These are phyloP conservation scores for Champsocephalus gunnari DNA, from an alignment of 2,797 vertebrate genomes.

Conservation along the genomic window DNA sequence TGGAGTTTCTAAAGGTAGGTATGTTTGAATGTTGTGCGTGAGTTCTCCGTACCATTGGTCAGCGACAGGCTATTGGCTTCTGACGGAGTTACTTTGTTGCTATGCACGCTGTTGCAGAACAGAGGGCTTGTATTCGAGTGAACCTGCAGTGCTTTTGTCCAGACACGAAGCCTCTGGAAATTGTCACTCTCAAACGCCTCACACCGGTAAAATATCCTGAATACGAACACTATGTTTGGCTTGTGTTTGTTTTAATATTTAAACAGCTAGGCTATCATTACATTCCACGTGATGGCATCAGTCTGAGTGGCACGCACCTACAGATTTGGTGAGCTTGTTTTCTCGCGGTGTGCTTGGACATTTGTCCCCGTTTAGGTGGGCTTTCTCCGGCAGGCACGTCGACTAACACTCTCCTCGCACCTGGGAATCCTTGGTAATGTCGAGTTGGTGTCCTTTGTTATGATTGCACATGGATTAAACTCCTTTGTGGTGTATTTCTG, in stretches of 20 bases:
- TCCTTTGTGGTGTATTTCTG: slow-evolving; percentile 74
- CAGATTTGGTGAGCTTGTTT: neutral
- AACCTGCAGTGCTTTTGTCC: slow-evolving; percentile 69
- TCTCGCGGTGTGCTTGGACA: slow-evolving; percentile 24
- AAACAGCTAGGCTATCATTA: neutral
- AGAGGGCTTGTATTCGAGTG: slow-evolving; percentile 20
- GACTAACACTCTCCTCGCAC: slow-evolving; percentile 31
- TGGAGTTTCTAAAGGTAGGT: slow-evolving; percentile 48
- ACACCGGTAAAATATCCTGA: neutral
- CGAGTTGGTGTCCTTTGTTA: slow-evolving; percentile 58
- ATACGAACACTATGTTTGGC: accelerated
- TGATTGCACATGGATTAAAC: slow-evolving; percentile 65
- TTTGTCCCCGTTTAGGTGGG: slow-evolving; percentile 11
- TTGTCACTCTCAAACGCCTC: neutral
- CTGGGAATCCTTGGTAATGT: slow-evolving; percentile 40
- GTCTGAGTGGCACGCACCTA: neutral
- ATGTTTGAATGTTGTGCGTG: neutral
- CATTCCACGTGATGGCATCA: slow-evolving; percentile 37
- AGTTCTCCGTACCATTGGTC: slow-evolving; percentile 2
- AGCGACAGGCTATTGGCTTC: slow-evolving; percentile 47
- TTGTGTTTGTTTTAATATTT: neutral
- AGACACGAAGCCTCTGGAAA: slow-evolving; percentile 7
- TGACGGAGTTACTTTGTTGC: slow-evolving; percentile 70
- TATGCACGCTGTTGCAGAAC: slow-evolving; percentile 65
- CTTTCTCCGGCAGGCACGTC: slow-evolving; percentile 17